Evolutionary conservation across 2,888 invertebrate genomes (phyloP), one percentile per base, ranked within the genome.

Genomic region (Microlaimidae sp.): DNA sequence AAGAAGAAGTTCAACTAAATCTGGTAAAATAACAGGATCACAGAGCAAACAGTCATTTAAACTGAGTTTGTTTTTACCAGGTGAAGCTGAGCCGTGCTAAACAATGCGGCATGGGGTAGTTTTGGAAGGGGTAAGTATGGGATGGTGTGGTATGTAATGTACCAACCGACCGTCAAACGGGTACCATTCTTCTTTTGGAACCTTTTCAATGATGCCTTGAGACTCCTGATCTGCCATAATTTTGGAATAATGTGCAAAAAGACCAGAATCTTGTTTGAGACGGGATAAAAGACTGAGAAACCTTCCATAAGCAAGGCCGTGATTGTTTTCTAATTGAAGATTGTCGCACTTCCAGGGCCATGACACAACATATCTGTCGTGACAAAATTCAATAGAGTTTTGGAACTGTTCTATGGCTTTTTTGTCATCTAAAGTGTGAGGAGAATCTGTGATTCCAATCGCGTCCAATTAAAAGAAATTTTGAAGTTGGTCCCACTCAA

Each of bases 121-220:
- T 21, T 29, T 29, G n/a, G 13, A n/a, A n/a, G n/a, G n/a, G n/a
- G n/a, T 28, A 5, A 53, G 48, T 5, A 51, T 29, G 7, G 49
- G 40, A 24, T 51, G 47, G 24, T 51, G 53, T 4, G 52, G 28
- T n/a, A 52, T 17, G 27, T 52, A 52, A 25, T 52, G 48, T 27
- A 43, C n/a, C 10, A 26, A 24, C n/a, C n/a, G n/a, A n/a, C n/a
- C n/a, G n/a, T n/a, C n/a, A n/a, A n/a, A n/a, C n/a, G n/a, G n/a
- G n/a, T n/a, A n/a, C n/a, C n/a, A n/a, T n/a, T n/a, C 23, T 10
- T 53, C 28, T 23, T 32, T 32, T 7, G 27, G 47, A 19, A 17
- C n/a, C 40, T 43, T 13, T 45, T 55, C 55, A 23, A 47, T 53
- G 17, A 55, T 47, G 25, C 52, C 46, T 40, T 48, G 46, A 2